Percentiles rank a stretch among this genome's conserved stretches.
Conservation (phyloP, 2,113 vertebrate species). For the Limanda limanda region DNA sequence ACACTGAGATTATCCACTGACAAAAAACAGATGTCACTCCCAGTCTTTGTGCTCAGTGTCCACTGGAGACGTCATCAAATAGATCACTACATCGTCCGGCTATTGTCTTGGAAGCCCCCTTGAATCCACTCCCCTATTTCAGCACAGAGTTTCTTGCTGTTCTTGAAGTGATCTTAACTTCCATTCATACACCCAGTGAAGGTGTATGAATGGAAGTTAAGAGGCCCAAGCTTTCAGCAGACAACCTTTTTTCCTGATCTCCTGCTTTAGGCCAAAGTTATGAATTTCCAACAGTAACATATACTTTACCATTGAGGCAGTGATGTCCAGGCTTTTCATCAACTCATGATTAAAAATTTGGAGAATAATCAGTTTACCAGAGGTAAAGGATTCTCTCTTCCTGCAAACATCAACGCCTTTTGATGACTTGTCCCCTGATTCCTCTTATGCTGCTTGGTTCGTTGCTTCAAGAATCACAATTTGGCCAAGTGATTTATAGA, state of each 20-base stretch:
- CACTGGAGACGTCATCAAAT: slow-evolving; percentile 37
- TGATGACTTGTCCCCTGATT: background rate
- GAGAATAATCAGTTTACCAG: slow-evolving; percentile 1
- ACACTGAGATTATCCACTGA: slow-evolving; percentile 31
- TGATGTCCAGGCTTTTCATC: slow-evolving; percentile 9
- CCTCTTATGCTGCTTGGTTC: background rate
- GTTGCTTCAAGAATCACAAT: background rate
- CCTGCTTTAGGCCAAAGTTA: slow-evolving; percentile 33
- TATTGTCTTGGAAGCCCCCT: slow-evolving; percentile 35
- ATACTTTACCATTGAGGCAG: slow-evolving; percentile 25
- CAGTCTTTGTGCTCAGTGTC: slow-evolving; percentile 32
- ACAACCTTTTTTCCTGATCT: slow-evolving; percentile 7
- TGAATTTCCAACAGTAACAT: slow-evolving; percentile 54
- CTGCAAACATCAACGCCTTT: background rate
- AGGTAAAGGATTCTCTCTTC: background rate
- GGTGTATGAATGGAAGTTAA: slow-evolving; percentile 39
- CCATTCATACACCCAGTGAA: too few relatives aligned
- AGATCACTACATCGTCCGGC: slow-evolving; percentile 26
- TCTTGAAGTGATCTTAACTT: too few relatives aligned
- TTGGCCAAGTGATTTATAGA: background rate
- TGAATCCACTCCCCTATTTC: slow-evolving; percentile 21
- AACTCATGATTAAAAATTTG: slow-evolving; percentile 1
- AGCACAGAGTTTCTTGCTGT: slow-evolving; percentile 20
- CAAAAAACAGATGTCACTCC: slow-evolving; percentile 38
- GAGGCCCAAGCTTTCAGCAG: background rate